Conservation (phyloP, 1,140 invertebrate genomes). For the Acromyrmex echinatior region DNA sequence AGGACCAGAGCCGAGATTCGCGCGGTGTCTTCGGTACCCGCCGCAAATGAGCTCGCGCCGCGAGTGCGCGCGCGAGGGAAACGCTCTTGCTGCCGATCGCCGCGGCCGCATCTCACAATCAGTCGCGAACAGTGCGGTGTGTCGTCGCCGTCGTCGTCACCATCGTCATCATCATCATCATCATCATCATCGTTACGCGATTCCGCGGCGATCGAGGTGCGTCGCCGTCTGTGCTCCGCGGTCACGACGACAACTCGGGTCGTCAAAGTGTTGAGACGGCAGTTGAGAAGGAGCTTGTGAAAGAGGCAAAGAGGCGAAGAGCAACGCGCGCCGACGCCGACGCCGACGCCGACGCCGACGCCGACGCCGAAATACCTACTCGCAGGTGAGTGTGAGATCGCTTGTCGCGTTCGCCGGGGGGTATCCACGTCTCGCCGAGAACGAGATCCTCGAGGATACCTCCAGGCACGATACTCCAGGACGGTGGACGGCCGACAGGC, state of each 20-base stretch:
- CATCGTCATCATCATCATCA: background rate
- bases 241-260: background rate
- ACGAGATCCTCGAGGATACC: slow-evolving; percentile 23
- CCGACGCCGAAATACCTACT: background rate
- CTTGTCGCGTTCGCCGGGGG: slow-evolving; percentile 22
- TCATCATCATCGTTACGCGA: slow-evolving; percentile 1
- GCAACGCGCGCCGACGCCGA: background rate
- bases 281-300: slow-evolving; percentile 14
- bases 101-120: background rate
- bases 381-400: slow-evolving; percentile 54
- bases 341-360: background rate
- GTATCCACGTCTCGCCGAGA: slow-evolving; percentile 16
- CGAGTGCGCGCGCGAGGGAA: slow-evolving; percentile 25
- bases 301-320: background rate
- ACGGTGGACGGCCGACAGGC: background rate
- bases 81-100: slow-evolving; percentile 15
- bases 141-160: slow-evolving; percentile 6
- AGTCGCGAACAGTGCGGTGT: slow-evolving; percentile 36
- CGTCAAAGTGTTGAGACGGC: background rate
- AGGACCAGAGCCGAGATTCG: slow-evolving; percentile 16
- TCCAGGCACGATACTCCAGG: background rate
- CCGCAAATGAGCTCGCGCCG: slow-evolving; percentile 39
- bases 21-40: slow-evolving; percentile 15
- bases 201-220: slow-evolving; percentile 17
- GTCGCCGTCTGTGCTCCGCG: slow-evolving; percentile 3